Evolutionary conservation across 2,888 invertebrate species (phyloP).

Genomic region (Chrysodeixis includens): DNA sequence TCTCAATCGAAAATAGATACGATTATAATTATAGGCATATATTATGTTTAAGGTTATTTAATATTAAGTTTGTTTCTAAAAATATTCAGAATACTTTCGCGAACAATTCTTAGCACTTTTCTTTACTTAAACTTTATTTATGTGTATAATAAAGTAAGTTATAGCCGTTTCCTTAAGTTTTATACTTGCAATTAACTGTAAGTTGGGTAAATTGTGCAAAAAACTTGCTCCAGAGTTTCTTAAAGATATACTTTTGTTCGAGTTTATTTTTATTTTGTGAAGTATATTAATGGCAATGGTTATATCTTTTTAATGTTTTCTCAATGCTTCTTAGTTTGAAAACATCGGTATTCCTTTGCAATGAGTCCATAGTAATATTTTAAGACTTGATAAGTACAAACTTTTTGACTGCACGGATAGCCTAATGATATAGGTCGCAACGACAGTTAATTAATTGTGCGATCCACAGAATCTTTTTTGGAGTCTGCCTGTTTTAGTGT

Average conservation of each 20-base stretch:
- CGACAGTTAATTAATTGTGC: too few species aligned
- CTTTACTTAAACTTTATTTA: conserved; percentile 45
- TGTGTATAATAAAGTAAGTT: conserved; percentile 42
- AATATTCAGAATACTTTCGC: too few species aligned
- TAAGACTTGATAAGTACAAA: background rate
- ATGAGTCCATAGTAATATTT: background rate
- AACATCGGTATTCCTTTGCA: background rate
- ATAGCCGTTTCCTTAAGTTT: conserved; percentile 29
- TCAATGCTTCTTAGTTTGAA: background rate
- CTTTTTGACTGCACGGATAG: too few species aligned
- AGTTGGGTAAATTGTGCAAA: conserved; percentile 11
- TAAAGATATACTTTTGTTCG: background rate
- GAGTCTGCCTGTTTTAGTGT: too few species aligned
- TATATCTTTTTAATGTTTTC: conserved; percentile 1
- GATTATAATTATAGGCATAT: too few species aligned
- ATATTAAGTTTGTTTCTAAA: too few species aligned
- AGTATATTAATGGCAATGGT: background rate
- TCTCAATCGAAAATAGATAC: too few species aligned
- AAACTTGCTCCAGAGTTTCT: conserved; percentile 8
- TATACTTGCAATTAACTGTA: conserved; percentile 37
- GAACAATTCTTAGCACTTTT: background rate
- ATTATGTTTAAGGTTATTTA: too few species aligned
- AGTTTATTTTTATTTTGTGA: background rate
- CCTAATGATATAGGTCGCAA: too few species aligned
- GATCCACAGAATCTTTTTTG: too few species aligned